phyloP scores from a whole-genome alignment of 2,888 invertebrate species.

The Osmoderma eremita region DNA sequence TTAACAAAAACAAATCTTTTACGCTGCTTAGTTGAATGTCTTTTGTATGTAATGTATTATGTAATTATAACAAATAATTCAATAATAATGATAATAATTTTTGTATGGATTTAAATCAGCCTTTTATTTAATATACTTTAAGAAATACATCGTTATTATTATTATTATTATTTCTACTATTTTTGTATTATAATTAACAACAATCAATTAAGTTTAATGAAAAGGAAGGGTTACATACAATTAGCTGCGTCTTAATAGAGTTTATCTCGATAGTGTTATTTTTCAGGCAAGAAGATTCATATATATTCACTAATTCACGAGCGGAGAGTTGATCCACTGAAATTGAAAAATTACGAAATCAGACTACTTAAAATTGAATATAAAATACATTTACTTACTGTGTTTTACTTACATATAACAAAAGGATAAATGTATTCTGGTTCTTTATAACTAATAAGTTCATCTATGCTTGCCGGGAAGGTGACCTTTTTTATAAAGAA shows the following conservation, averaged over 20 bases:
- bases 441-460: conserved; percentile 46
- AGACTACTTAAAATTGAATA: neutral
- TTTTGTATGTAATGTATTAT: no score
- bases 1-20: neutral
- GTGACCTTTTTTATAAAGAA: conserved; percentile 44
- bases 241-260: conserved; percentile 47
- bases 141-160: neutral
- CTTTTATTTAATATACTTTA: neutral
- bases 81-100: conserved; percentile 12
- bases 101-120: no score
- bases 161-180: conserved; percentile 23
- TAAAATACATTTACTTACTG: conserved; percentile 20
- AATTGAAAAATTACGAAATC: conserved; percentile 11
- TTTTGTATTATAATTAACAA: conserved; percentile 8
- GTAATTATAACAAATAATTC: conserved; percentile 13
- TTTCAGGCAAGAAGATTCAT: conserved; percentile 46
- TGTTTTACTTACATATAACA: conserved; percentile 32
- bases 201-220: neutral
- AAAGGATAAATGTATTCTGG: conserved; percentile 42
- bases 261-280: conserved; percentile 48
- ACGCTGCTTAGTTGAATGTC: no score
- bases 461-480: conserved; percentile 44
- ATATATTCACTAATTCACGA: conserved; percentile 44
- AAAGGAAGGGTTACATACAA: conserved; percentile 38
- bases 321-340: conserved; percentile 8